phyloP scores from a whole-genome alignment of 2,888 invertebrate genomes.

The Aphodius granarius region DNA sequence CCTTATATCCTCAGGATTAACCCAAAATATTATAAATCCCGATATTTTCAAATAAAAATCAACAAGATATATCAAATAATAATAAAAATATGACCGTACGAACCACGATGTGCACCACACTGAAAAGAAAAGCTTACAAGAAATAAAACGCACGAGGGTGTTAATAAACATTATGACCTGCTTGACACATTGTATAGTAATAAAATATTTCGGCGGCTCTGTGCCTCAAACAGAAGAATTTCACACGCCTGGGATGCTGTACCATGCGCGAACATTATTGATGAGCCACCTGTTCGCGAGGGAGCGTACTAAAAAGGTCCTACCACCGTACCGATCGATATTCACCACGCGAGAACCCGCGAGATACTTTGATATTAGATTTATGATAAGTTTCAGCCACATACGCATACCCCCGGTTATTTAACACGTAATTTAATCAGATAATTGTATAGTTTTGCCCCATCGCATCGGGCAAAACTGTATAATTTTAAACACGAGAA shows the following conservation, averaged over 20 bases:
- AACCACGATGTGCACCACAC: no score
- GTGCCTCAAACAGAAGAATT: constrained; percentile 19
- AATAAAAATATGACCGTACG: no score
- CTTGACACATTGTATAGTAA: no score
- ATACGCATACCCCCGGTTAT: not conserved
- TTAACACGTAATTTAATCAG: not conserved
- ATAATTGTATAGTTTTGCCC: no score
- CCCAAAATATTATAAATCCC: not conserved
- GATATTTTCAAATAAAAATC: not conserved
- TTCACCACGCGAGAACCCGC: constrained; percentile 9
- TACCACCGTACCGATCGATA: constrained; percentile 23
- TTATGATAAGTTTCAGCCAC: constrained; percentile 5
- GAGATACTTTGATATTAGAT: constrained; percentile 22
- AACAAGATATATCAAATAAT: no score
- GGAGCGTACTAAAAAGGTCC: constrained; percentile 19
- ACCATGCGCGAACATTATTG: constrained; percentile 23
- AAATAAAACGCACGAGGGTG: no score
- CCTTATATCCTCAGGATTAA: not conserved
- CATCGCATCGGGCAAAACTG: no score
- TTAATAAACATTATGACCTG: no score
- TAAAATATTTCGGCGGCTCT: constrained; percentile 1
- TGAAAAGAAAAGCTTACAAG: no score
- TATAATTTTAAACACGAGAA: no score
- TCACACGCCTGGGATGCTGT: constrained; percentile 10
- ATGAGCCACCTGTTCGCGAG: constrained; percentile 28